Base-by-base conservation (phyloP, 2,888 invertebrate species). In the Ophioninae sp. region DNA sequence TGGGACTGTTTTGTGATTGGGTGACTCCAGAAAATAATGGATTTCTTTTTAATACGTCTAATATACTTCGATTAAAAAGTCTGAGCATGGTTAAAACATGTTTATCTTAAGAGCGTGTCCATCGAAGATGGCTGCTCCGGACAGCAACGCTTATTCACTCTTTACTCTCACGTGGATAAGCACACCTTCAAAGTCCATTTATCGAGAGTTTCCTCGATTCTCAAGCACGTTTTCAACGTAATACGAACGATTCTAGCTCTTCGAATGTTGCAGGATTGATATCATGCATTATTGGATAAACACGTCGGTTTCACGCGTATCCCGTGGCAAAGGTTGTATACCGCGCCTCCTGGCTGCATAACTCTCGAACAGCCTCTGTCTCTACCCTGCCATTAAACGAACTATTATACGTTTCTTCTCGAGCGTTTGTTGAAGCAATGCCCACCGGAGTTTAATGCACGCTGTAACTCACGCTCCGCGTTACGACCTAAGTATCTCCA, bases 261-360 rank as follows among this genome's bases (percentile, higher is more conserved):
- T 51, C 22, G 1, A 22, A 10, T 64, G 69, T 78, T 78, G 71
- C 56, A 71, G 17, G 51, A 51, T 78, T 78, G 71, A 78, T 78
- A 78, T 78, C 63, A 39, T 71, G 61, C n/a, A 77, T 77, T 77
- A 77, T 71, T 78, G 63, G 63, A 78, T 78, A 78, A 41, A 71
- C 69, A 69, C 63, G 63, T 78, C 64, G 76, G 59, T 64, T 78
- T 78, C 71, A 56, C 78, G 78, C 78, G 69, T 64, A 77, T 56
- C 58, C 61, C 59, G 20, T 61, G 68, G 67, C 78, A 78, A 64
- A 78, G 78, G 78, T 78, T 63, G 23, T n/a, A 9, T 64, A 39
- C 61, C 78, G 71, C 78, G 51, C 78, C 78, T 64, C 56, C 78
- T 61, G 23, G 61, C 78, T 51, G 78, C 78, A 78, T 78, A 78